Evolutionary conservation across 2,113 vertebrate genomes (phyloP).

Genomic region (Pongo abelii): DNA sequence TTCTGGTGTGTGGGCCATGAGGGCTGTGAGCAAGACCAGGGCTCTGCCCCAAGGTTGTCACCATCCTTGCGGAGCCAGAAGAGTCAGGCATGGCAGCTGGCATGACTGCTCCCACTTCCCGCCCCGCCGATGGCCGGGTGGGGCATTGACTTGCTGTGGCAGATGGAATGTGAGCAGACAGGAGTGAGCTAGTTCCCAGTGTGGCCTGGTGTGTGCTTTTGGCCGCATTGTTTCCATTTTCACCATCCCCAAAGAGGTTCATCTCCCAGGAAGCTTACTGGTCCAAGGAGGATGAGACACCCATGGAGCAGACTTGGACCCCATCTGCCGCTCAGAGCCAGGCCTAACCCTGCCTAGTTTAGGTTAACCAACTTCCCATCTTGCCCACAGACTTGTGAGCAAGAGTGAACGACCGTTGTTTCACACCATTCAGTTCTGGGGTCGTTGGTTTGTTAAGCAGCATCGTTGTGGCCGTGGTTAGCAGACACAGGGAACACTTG

Average conservation of each 20-base stretch:
- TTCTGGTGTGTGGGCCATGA: neutral
- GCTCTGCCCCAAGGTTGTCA: neutral
- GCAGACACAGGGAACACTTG: too few species aligned
- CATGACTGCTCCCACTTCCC: neutral
- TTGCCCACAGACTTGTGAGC: neutral
- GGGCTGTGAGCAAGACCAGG: neutral
- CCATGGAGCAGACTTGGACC: neutral
- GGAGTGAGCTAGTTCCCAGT: neutral
- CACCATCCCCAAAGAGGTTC: neutral
- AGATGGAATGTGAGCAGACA: conserved; percentile 1
- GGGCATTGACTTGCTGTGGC: neutral
- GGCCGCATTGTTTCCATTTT: neutral
- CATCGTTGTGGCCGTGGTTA: neutral
- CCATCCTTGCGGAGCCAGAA: neutral
- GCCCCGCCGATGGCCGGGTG: neutral
- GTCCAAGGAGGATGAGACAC: neutral
- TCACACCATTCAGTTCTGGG: neutral
- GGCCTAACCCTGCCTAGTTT: neutral
- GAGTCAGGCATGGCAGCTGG: neutral
- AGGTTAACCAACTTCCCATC: neutral
- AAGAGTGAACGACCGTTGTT: neutral
- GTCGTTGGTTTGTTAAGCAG: neutral
- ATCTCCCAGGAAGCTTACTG: neutral
- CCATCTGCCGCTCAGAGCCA: neutral
- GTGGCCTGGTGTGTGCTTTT: neutral